Evolutionary conservation across 2,888 invertebrate genomes (phyloP).

Genomic region (Nomada flava): DNA sequence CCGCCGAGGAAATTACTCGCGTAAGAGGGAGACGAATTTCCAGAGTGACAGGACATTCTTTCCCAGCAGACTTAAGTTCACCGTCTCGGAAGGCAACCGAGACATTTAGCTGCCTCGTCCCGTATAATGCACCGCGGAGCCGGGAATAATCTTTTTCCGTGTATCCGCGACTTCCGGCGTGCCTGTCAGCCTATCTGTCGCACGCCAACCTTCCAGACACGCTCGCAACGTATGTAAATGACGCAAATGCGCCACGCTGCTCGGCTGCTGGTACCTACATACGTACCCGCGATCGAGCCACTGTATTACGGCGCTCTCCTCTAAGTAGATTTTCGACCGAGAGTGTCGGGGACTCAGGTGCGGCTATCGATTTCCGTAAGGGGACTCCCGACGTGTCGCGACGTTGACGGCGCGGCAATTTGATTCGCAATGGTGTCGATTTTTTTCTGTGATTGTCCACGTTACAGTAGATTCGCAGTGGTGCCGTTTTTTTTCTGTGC

Average conservation of each 20-base stretch:
- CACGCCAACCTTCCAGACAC: conserved; percentile 47
- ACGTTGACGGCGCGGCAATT: conserved; percentile 30
- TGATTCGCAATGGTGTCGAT: neutral
- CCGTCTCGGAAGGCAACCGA: conserved; percentile 19
- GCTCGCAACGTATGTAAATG: conserved; percentile 72
- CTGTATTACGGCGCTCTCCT: conserved; percentile 53
- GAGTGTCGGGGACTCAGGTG: conserved; percentile 58
- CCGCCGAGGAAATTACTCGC: conserved; percentile 26
- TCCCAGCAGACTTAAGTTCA: conserved; percentile 11
- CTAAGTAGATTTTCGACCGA: conserved; percentile 58
- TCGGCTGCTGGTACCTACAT: conserved; percentile 11
- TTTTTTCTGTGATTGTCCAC: too few species aligned
- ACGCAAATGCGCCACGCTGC: conserved; percentile 60
- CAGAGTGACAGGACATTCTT: conserved; percentile 22
- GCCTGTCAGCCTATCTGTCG: conserved; percentile 60
- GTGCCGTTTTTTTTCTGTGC: too few species aligned
- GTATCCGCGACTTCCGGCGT: conserved; percentile 35
- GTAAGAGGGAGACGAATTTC: conserved; percentile 1
- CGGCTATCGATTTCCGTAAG: conserved; percentile 46
- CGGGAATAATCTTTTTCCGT: conserved; percentile 46
- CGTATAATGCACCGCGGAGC: conserved; percentile 35
- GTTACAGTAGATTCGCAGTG: too few species aligned
- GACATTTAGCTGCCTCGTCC: conserved; percentile 36
- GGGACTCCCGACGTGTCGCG: conserved; percentile 18
- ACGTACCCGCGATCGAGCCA: conserved; percentile 38